Evolutionary conservation across 2,888 invertebrate species (phyloP).

Genomic region (Clitarchus hookeri): DNA sequence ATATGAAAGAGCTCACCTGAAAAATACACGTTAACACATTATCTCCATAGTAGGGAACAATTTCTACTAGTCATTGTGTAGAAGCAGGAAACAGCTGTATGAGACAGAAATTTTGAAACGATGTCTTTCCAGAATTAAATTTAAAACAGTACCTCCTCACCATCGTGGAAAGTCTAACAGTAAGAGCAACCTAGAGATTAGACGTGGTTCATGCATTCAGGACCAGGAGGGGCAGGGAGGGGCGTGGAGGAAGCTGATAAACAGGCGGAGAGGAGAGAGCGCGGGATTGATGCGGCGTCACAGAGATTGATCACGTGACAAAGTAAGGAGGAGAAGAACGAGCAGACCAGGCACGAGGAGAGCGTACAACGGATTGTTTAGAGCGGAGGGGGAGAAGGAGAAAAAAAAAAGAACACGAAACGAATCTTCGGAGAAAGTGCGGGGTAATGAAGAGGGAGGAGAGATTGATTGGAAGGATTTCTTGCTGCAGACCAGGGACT

Average conservation of each 20-base stretch:
- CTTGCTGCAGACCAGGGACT: neutral
- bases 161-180: no score
- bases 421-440: constrained; percentile 7
- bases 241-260: constrained; percentile 10
- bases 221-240: neutral
- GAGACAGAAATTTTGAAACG: neutral
- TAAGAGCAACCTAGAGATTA: no score
- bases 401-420: neutral
- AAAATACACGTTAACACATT: no score
- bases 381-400: neutral
- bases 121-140: neutral
- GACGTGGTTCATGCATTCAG: no score
- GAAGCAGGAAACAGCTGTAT: neutral
- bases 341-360: neutral
- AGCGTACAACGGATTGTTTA: neutral
- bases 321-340: neutral
- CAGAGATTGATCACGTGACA: constrained; percentile 16
- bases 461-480: constrained; percentile 11
- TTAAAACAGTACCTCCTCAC: neutral
- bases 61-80: neutral
- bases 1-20: no score
- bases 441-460: constrained; percentile 14
- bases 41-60: no score
- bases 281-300: constrained; percentile 3
- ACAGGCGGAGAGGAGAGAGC: neutral